Percentiles rank a stretch among this genome's conserved stretches.
Evolutionary conservation across 53 echinoderm and acorn worm species (phyloP).

Genomic region (Zoroaster sp.): DNA sequence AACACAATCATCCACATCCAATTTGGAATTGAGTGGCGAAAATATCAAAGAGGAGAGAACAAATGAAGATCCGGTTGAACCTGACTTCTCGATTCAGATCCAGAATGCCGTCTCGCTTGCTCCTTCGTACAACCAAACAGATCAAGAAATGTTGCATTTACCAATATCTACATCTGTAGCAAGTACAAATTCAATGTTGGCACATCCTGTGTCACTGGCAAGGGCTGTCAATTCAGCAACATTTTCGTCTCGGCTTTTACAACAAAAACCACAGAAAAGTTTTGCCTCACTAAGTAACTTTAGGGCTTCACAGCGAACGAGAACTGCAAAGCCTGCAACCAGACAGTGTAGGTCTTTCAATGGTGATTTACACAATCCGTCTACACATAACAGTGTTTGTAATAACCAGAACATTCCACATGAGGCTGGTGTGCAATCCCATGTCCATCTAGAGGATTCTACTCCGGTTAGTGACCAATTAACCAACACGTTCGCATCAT

Average conservation of each 20-base stretch:
- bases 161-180: not conserved
- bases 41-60: slow-evolving; percentile 9
- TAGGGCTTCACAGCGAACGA: not conserved
- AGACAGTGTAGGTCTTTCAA: not conserved
- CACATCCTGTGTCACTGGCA: not conserved
- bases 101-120: slow-evolving; percentile 35
- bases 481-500: not conserved
- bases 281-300: not conserved
- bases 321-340: not conserved
- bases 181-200: not conserved
- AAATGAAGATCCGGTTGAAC: not conserved
- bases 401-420: too few species aligned
- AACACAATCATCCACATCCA: not conserved
- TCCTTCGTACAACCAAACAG: not conserved
- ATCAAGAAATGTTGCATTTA: not conserved
- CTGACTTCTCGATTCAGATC: slow-evolving; percentile 14
- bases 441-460: not conserved
- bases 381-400: not conserved
- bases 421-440: not conserved
- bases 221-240: slow-evolving; percentile 6
- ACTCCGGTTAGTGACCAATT: not conserved
- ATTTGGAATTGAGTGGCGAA: not conserved
- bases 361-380: not conserved
- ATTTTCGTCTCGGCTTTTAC: slow-evolving; percentile 16
- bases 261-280: not conserved